phyloP scores from a whole-genome alignment of 1,140 invertebrate species.

The Philaenus spumarius region DNA sequence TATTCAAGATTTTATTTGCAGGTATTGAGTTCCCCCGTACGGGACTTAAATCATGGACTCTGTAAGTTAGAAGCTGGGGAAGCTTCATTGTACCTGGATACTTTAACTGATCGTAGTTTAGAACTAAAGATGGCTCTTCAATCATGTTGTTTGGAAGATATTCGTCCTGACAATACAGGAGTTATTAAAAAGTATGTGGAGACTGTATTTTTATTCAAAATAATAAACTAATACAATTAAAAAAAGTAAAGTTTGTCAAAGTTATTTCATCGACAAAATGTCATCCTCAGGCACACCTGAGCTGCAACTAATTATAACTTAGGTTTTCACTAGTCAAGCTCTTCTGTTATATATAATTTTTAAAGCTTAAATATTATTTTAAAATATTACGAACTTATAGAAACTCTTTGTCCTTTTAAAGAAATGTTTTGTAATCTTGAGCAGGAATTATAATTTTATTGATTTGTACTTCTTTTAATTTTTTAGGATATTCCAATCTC shows the following conservation, averaged over 20 bases:
- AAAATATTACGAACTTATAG: no score
- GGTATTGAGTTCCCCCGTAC: conserved; percentile 63
- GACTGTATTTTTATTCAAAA: no score
- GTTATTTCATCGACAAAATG: no score
- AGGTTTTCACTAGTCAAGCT: no score
- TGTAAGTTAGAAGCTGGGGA: conserved; percentile 67
- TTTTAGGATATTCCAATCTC: conserved; percentile 60
- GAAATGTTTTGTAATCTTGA: neutral
- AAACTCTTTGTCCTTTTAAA: conserved; percentile 9
- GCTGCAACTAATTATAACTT: no score
- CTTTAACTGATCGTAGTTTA: conserved; percentile 61
- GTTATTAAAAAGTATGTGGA: conserved; percentile 53
- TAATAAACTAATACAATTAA: neutral
- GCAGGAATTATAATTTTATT: neutral
- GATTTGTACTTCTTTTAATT: conserved; percentile 8
- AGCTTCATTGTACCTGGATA: conserved; percentile 51
- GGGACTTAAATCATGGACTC: conserved; percentile 63
- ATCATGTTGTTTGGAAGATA: conserved; percentile 62
- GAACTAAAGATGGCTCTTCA: conserved; percentile 66
- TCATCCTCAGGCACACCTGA: no score
- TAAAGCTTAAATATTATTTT: no score
- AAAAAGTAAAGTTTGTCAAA: no score
- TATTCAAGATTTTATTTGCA: conserved; percentile 26
- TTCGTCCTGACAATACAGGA: conserved; percentile 54
- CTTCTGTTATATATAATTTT: no score